phyloP scores from a whole-genome alignment of 2,797 vertebrate genomes.

The Philypnodon macrostomus region DNA sequence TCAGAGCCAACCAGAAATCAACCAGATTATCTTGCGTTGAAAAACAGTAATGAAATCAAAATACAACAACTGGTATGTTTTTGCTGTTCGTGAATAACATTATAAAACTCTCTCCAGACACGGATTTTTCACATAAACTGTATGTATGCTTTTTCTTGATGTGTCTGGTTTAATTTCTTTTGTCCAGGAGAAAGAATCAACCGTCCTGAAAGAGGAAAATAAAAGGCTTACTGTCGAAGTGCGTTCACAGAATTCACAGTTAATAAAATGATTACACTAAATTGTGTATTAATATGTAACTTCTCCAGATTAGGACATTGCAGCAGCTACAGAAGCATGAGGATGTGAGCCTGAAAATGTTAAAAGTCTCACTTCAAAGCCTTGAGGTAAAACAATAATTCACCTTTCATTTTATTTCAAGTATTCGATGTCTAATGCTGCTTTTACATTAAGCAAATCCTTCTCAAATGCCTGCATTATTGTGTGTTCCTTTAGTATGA shows the following conservation, averaged over 20 bases:
- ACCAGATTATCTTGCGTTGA: constrained; percentile 5
- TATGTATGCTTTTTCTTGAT: too few species aligned
- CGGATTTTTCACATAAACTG: too few species aligned
- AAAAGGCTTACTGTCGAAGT: constrained; percentile 47
- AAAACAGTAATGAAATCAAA: constrained; percentile 14
- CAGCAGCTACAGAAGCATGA: constrained; percentile 35
- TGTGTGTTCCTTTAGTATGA: constrained; percentile 40
- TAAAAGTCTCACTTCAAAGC: constrained; percentile 23
- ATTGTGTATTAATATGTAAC: too few species aligned
- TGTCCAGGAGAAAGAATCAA: constrained; percentile 48
- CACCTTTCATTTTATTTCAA: too few species aligned
- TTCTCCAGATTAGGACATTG: constrained; percentile 44
- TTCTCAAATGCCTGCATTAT: too few species aligned
- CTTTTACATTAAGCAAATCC: too few species aligned
- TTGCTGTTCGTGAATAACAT: too few species aligned
- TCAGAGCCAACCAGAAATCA: constrained; percentile 26
- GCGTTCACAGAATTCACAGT: not conserved
- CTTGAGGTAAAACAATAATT: constrained; percentile 35
- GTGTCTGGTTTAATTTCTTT: too few species aligned
- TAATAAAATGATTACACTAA: not conserved
- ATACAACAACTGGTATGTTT: constrained; percentile 44
- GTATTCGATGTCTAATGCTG: too few species aligned
- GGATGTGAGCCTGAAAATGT: constrained; percentile 24
- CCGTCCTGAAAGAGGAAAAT: constrained; percentile 36
- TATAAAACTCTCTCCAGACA: too few species aligned